Evolutionary conservation across 2,888 invertebrate species (phyloP), one percentile per base, ranked within the genome.

Genomic region (Lasioglossum calceatum): DNA sequence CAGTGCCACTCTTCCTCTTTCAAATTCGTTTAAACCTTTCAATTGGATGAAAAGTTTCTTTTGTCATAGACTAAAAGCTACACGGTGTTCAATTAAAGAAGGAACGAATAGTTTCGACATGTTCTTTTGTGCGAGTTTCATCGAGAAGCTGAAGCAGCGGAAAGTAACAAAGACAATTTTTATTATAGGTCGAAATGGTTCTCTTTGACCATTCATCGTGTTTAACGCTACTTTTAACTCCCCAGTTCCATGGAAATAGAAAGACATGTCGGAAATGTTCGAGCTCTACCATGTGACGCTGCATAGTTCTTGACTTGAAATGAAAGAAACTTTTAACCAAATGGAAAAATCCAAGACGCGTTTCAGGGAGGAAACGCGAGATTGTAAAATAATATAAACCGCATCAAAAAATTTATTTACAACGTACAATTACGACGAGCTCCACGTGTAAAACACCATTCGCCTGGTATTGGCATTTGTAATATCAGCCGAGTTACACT

Each of bases 141-240:
- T n/a, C 58, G 58, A n/a, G 58, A 58, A 58, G n/a, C 58, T 58
- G n/a, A 58, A 58, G n/a, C 58, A n/a, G n/a, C 58, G 12, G 58
- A n/a, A 23, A 58, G n/a, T 12, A 54, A 54, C 12, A 12, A 58
- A 58, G 58, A 12, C n/a, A 58, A 58, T 58, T 58, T 58, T 4
- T 58, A n/a, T 58, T n/a, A n/a, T 58, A 58, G n/a, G n/a, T 58
- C n/a, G n/a, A n/a, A n/a, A 58, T n/a, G n/a, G 4, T 58, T n/a
- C n/a, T 58, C 58, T 58, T 58, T n/a, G n/a, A n/a, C 58, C 23
- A 54, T 54, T 54, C 10, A 1, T 23, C 54, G 23, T 23, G 2
- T 23, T 54, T 54, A 54, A 54, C 23, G 23, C 23, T 54, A 7
- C 54, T 54, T 54, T n/a, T 10, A n/a, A 0, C n/a, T 10, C n/a